phyloP scores from a whole-genome alignment of 2,888 invertebrate species.

The Dorcus hopei region DNA sequence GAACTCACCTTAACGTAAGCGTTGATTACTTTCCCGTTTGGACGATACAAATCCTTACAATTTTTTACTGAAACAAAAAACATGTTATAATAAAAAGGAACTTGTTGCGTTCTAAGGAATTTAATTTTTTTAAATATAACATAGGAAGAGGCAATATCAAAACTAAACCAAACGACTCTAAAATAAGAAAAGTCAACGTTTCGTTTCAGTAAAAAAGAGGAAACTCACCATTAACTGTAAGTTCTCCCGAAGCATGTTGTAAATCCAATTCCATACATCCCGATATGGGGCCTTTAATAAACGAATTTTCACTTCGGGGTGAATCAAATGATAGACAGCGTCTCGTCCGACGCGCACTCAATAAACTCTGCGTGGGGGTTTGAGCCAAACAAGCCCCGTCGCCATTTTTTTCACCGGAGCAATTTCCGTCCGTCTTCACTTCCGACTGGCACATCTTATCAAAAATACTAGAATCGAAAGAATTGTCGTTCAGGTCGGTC shows the following conservation, averaged over 20 bases:
- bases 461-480: conserved; percentile 17
- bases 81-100: neutral
- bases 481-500: conserved; percentile 14
- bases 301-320: conserved; percentile 27
- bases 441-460: conserved; percentile 1
- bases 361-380: neutral
- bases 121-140: no score
- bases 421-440: neutral
- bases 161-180: no score
- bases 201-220: neutral
- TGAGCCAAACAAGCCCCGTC: conserved; percentile 1
- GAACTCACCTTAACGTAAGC: conserved; percentile 75
- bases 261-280: conserved; percentile 48
- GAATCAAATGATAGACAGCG: conserved; percentile 49
- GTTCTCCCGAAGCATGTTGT: conserved; percentile 36
- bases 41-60: conserved; percentile 69
- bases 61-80: conserved; percentile 65
- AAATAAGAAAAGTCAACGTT: no score
- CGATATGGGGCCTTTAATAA: conserved; percentile 29
- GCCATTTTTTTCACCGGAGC: neutral
- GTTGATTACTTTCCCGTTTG: conserved; percentile 67
- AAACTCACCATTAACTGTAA: conserved; percentile 49
- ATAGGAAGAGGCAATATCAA: no score
- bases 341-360: conserved; percentile 35
- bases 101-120: no score